Evolutionary conservation across 2,888 invertebrate species (phyloP).

Genomic region (Pachymerium ferrugineum): DNA sequence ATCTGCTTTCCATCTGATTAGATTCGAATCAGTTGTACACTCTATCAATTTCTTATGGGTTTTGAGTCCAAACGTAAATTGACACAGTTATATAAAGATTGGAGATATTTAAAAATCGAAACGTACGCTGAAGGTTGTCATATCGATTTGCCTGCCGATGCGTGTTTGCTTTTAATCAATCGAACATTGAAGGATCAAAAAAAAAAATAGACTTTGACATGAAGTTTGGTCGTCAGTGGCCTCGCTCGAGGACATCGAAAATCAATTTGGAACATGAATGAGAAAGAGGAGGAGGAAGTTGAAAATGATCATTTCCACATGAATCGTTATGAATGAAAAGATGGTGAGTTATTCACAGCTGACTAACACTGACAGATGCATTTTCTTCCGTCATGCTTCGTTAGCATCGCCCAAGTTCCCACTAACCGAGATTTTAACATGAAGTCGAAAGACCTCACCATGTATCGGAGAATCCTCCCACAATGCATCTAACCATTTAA

Average conservation of each 20-base stretch:
- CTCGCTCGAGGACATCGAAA: slow-evolving; percentile 22
- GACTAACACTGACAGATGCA: slow-evolving; percentile 24
- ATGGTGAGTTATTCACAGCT: slow-evolving; percentile 22
- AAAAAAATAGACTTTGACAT: neutral
- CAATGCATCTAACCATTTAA: neutral
- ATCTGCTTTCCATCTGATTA: too few species aligned
- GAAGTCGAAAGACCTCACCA: neutral
- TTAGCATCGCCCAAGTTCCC: neutral
- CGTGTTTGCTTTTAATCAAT: slow-evolving; percentile 23
- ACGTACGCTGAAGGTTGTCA: too few species aligned
- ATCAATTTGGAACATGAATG: slow-evolving; percentile 24
- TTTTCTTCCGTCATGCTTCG: slow-evolving; percentile 11
- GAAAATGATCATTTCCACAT: slow-evolving; percentile 25
- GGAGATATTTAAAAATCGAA: too few species aligned
- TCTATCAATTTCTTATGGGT: too few species aligned
- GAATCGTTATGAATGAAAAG: slow-evolving; percentile 22
- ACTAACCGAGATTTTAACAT: neutral
- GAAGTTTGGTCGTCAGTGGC: slow-evolving; percentile 19
- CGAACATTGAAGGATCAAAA: neutral
- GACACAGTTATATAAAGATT: too few species aligned
- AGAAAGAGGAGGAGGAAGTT: slow-evolving; percentile 24
- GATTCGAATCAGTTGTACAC: too few species aligned
- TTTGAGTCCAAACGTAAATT: too few species aligned
- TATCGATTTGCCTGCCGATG: neutral
- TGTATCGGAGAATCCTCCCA: neutral